Evolutionary conservation across 1,140 invertebrate genomes (phyloP), one percentile per base, ranked within the genome.

Genomic region (Pseudomyrmex flavicornis): DNA sequence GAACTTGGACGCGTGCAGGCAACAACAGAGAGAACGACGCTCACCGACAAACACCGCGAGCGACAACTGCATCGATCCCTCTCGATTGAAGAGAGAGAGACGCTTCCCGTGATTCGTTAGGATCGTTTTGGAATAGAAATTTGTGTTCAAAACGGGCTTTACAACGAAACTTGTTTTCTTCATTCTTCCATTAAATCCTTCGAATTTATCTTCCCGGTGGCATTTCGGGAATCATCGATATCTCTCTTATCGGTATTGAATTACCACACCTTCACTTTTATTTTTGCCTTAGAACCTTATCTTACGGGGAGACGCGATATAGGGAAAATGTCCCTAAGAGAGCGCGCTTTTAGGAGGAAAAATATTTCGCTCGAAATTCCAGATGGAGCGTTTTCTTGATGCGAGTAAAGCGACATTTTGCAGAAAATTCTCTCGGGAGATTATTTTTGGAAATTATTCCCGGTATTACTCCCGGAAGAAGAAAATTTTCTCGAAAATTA

Each of bases 371-470:
- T 9, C 13, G 26, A 26, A 68, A 56, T 44, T 20, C 9, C 22
- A 1, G 8, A 5, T 35, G 7, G 26, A 2, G 12, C 44, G 15
- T 66, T 20, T 46, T 44, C n/a, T 9, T 7, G 35, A 35, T 35
- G 35, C 35, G 35, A 12, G 0, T 8, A 48, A 44, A 2, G 15
- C 20, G 15, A 56, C 46, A 56, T 58, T 77, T 20, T 35, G 9
- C 52, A 35, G 50, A 69, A 69, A 77, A 46, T 77, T 69, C 66
- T 46, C 50, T 7, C 10, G 63, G 35, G 17, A 35, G 35, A 77
- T 68, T 46, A 68, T 68, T 69, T 61, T 63, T 75, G 59, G 15
- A 75, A 75, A 75, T 63, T 75, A 75, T 20, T 48, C 15, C 46
- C 48, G 15, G 46, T 44, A 75, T 75, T 63, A 75, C 63, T 75